Conservation (phyloP, 2,797 vertebrate species). For the Sebastes diploproa region DNA sequence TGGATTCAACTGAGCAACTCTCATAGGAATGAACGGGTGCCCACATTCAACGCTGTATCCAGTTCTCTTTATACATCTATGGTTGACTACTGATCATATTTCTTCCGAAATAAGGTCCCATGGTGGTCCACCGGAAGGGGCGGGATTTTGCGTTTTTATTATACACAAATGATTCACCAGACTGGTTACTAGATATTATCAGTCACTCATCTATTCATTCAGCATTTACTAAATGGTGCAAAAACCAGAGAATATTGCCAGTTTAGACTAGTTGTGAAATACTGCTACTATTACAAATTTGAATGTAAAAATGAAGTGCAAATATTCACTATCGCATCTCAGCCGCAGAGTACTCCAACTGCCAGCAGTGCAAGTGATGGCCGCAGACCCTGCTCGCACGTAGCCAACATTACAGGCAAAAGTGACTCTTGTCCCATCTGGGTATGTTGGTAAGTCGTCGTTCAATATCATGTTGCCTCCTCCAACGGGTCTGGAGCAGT, state of each 20-base stretch:
- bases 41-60: too few relatives aligned
- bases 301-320: background rate
- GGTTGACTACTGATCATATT: too few relatives aligned
- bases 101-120: too few relatives aligned
- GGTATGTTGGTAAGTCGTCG: rapidly evolving
- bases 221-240: background rate
- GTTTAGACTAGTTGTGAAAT: background rate
- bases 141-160: too few relatives aligned
- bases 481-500: conserved; percentile 36
- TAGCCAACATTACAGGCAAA: conserved; percentile 54
- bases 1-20: too few relatives aligned
- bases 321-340: conserved; percentile 65
- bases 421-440: background rate
- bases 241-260: background rate
- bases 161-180: background rate
- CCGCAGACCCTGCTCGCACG: rapidly evolving
- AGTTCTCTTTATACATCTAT: too few relatives aligned
- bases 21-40: too few relatives aligned
- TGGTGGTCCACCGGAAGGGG: too few relatives aligned
- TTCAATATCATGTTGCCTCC: conserved; percentile 9
- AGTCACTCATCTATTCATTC: background rate
- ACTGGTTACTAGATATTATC: background rate
- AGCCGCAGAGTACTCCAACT: conserved; percentile 24
- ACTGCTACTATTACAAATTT: background rate
- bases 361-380: conserved; percentile 39